These are phyloP conservation scores for Epizoanthus illoricatus DNA, from an alignment of 92 coral and sea anemone species.

Conservation along the genomic window DNA sequence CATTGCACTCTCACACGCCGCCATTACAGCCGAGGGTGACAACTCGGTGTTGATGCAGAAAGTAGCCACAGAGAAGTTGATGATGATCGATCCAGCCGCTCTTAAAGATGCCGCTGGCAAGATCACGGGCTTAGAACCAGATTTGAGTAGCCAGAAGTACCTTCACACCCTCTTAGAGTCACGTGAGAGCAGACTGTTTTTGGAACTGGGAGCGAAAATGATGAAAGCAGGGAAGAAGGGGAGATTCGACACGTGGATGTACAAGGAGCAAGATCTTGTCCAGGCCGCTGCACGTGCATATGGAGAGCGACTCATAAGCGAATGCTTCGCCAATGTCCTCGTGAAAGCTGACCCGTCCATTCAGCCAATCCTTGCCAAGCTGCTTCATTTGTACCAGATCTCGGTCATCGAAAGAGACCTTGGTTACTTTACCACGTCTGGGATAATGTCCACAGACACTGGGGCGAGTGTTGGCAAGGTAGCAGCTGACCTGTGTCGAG, in stretches of 20 bases:
- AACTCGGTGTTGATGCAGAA: conserved; percentile 93
- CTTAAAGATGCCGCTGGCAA: conserved; percentile 14
- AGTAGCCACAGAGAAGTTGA: conserved; percentile 77
- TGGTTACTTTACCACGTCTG: conserved; percentile 73
- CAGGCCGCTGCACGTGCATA: conserved; percentile 80
- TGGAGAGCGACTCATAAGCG: conserved; percentile 84
- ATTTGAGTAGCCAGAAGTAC: conserved; percentile 52
- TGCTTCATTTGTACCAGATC: conserved; percentile 70
- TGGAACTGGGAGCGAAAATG: conserved; percentile 76
- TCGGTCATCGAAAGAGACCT: conserved; percentile 68
- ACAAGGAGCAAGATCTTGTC: conserved; percentile 78
- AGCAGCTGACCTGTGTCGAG: conserved; percentile 80
- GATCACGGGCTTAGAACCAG: conserved; percentile 26
- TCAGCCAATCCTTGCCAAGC: conserved; percentile 68
- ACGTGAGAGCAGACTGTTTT: conserved; percentile 70
- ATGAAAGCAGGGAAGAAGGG: conserved; percentile 72
- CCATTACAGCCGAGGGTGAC: conserved; percentile 94
- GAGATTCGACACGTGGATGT: conserved; percentile 84
- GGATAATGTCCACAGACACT: conserved; percentile 56
- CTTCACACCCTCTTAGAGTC: conserved; percentile 71
- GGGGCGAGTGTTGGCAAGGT: conserved; percentile 68
- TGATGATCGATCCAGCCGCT: conserved; percentile 64
- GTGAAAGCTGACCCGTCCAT: conserved; percentile 63
- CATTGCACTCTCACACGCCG: conserved; percentile 79
- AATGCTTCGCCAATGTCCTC: conserved; percentile 62